Evolutionary conservation across 1,140 invertebrate species (phyloP).

Genomic region (Pseudomyrmex gracilis): DNA sequence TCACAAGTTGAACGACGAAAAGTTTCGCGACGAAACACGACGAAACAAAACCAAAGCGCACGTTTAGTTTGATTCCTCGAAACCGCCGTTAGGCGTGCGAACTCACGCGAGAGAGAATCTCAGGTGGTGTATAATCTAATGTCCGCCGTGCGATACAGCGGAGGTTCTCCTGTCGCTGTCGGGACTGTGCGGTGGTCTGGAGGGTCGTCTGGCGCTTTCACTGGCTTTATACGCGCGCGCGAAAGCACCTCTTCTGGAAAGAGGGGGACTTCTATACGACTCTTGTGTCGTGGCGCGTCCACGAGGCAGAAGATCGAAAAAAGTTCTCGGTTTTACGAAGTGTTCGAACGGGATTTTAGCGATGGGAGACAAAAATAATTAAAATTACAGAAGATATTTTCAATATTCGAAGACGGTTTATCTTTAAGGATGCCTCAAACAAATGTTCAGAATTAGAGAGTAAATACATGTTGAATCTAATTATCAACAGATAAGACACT

Average conservation of each 20-base stretch:
- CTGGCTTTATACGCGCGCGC: conserved; percentile 84
- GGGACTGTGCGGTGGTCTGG: conserved; percentile 83
- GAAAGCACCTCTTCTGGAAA: conserved; percentile 82
- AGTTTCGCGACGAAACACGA: conserved; percentile 17
- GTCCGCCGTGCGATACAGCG: conserved; percentile 33
- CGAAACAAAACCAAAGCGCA: background rate
- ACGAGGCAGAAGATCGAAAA: conserved; percentile 11
- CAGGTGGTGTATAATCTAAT: conserved; percentile 41
- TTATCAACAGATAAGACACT: too few relatives aligned
- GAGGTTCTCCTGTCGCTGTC: conserved; percentile 81
- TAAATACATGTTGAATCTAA: too few relatives aligned
- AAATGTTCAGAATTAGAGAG: too few relatives aligned
- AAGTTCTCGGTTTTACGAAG: background rate
- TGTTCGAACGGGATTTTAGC: too few relatives aligned
- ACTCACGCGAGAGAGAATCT: conserved; percentile 37
- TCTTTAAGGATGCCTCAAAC: too few relatives aligned
- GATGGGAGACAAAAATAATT: too few relatives aligned
- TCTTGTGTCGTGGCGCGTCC: conserved; percentile 45
- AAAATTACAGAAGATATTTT: too few relatives aligned
- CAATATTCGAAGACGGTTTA: too few relatives aligned
- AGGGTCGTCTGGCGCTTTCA: conserved; percentile 84
- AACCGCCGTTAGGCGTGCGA: background rate
- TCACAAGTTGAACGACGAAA: conserved; percentile 55
- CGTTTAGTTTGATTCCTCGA: conserved; percentile 3
- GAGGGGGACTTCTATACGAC: conserved; percentile 69